phyloP scores from a whole-genome alignment of 2,888 invertebrate species.

The Gastracanthus pulcherrimus region DNA sequence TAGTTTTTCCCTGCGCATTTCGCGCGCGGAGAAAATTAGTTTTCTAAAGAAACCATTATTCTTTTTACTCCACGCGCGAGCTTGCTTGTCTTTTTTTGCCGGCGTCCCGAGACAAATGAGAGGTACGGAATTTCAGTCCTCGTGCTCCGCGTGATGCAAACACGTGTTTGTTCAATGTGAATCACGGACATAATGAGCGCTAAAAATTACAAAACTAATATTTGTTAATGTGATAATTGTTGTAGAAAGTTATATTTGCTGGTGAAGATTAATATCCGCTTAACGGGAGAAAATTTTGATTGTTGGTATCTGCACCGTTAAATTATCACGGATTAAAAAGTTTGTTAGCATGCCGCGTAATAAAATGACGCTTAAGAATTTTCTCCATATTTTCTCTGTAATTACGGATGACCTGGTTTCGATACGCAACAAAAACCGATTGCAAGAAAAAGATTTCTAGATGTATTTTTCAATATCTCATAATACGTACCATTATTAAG shows the following conservation, averaged over 20 bases:
- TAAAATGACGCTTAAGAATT: conserved; percentile 21
- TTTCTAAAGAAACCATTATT: background rate
- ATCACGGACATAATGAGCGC: background rate
- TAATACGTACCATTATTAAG: background rate
- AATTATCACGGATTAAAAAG: background rate
- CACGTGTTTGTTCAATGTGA: background rate
- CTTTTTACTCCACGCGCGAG: background rate
- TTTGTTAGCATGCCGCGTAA: background rate
- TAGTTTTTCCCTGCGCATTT: conserved; percentile 44
- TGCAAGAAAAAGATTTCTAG: conserved; percentile 6
- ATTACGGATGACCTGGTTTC: conserved; percentile 21
- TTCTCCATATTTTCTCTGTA: conserved; percentile 20
- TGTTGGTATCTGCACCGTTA: background rate
- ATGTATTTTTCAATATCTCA: background rate
- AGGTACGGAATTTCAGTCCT: no score
- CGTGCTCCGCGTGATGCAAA: background rate
- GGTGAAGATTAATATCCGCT: background rate
- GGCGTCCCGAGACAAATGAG: no score
- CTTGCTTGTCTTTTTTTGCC: background rate
- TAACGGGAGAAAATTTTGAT: background rate
- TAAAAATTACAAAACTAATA: no score
- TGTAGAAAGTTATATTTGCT: background rate
- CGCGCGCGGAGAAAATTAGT: background rate
- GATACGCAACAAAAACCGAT: background rate
- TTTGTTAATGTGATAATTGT: background rate